phyloP scores from a whole-genome alignment of 2,888 invertebrate species.

The Erpobdella octoculata region DNA sequence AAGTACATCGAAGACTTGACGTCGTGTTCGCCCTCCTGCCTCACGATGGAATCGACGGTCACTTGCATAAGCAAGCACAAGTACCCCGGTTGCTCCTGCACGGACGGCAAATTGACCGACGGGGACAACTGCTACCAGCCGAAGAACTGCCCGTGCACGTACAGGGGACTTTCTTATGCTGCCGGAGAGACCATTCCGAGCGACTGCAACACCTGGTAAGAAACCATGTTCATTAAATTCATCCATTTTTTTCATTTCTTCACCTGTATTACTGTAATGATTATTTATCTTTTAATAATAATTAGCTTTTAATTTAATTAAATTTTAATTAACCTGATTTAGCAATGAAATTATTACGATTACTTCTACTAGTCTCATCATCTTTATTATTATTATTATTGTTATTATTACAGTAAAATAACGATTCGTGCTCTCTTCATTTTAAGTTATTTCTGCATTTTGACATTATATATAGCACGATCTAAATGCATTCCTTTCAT shows the following conservation, averaged over 20 bases:
- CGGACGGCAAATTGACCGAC: conserved; percentile 5
- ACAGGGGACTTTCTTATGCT: conserved; percentile 14
- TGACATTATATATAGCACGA: too few relatives aligned
- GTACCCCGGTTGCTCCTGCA: conserved; percentile 22
- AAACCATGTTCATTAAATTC: too few relatives aligned
- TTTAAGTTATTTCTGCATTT: too few relatives aligned
- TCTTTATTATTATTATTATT: background rate
- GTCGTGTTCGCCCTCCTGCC: conserved; percentile 6
- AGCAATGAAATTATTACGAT: too few relatives aligned
- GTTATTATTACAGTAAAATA: background rate
- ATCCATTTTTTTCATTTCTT: too few relatives aligned
- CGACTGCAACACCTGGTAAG: conserved; percentile 23
- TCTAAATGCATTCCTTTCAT: too few relatives aligned
- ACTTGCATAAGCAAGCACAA: background rate
- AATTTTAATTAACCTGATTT: too few relatives aligned
- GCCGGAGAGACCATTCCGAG: conserved; percentile 22
- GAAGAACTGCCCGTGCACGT: conserved; percentile 16
- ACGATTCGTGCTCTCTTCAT: too few relatives aligned
- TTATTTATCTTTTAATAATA: background rate
- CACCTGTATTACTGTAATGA: too few relatives aligned
- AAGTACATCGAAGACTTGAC: conserved; percentile 12
- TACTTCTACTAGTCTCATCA: background rate
- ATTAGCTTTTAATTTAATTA: background rate
- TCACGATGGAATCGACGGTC: background rate
- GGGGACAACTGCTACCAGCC: conserved; percentile 19